These are phyloP conservation scores for Argyrosomus regius DNA, from an alignment of 2,797 vertebrate species.

Conservation along the genomic window DNA sequence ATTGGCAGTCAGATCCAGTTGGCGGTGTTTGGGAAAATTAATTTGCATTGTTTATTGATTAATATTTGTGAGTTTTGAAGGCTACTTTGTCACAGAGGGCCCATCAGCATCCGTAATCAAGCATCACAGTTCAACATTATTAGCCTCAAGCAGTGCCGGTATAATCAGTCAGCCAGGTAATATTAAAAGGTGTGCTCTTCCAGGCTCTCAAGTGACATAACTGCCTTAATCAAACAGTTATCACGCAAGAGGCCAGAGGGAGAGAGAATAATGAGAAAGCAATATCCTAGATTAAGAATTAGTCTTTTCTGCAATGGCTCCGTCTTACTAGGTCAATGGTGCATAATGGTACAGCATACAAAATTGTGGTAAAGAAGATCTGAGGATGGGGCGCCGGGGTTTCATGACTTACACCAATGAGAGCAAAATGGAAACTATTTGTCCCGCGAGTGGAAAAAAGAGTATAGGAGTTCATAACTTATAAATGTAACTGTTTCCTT, in stretches of 20 bases:
- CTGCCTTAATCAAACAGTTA: constrained; percentile 85
- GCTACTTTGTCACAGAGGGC: constrained; percentile 52
- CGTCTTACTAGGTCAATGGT: constrained; percentile 66
- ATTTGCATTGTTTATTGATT: constrained; percentile 69
- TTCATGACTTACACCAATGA: constrained; percentile 27
- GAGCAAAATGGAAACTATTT: constrained; percentile 17
- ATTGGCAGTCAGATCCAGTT: constrained; percentile 17
- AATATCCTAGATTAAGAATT: constrained; percentile 84
- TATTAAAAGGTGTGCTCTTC: constrained; percentile 83
- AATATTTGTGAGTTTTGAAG: constrained; percentile 58
- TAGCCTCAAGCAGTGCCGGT: constrained; percentile 71
- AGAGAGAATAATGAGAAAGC: constrained; percentile 78
- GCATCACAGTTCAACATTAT: constrained; percentile 75
- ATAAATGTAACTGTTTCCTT: background rate
- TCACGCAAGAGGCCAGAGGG: constrained; percentile 75
- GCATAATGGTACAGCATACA: constrained; percentile 55
- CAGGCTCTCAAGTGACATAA: constrained; percentile 78
- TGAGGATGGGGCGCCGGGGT: constrained; percentile 1
- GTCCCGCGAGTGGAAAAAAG: background rate
- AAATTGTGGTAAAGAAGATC: constrained; percentile 26
- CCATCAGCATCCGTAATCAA: constrained; percentile 75
- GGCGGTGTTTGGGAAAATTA: constrained; percentile 44
- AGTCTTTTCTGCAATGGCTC: constrained; percentile 77
- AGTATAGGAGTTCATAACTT: background rate
- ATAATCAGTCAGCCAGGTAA: constrained; percentile 82